Evolutionary conservation across 2,888 invertebrate genomes (phyloP), one percentile per base, ranked within the genome.

Genomic region (Bedellia somnulentella): DNA sequence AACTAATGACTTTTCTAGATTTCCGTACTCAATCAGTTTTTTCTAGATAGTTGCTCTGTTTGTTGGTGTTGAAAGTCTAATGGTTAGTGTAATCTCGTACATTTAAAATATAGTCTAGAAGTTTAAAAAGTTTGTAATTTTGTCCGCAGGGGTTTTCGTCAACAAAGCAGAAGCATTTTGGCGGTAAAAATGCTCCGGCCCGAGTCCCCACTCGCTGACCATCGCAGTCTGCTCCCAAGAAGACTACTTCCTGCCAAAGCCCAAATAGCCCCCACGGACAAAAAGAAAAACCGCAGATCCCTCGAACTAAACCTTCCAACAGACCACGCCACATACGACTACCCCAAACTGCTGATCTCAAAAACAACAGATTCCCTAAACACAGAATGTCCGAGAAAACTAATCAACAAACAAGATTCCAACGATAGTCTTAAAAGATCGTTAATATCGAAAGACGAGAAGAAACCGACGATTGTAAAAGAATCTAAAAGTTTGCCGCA

Each of bases 141-240:
- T n/a, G n/a, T n/a, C n/a, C n/a, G n/a, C n/a, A n/a, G n/a, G n/a
- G n/a, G n/a, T n/a, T n/a, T n/a, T n/a, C n/a, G n/a, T n/a, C n/a
- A n/a, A n/a, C n/a, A n/a, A n/a, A 47, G 60, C 59, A 62, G 66
- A 62, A 56, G 49, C 42, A 42, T 46, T 48, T 45, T 55, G 62
- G 57, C 64, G 64, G 54, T 56, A 52, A 57, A 45, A 45, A 75
- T 75, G 75, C 58, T 75, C 57, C 73, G 75, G 42, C 75, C 75
- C 41, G 75, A 75, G 47, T 75, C 75, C 30, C 73, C 75, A n/a
- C 73, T 75, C 56, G 71, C 75, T 67, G 75, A 75, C 49, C 75
- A 75, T 45, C 71, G 75, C 56, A 73, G 70, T 58, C 59, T 75
- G 35, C 60, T 73, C 37, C 64, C 73, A 32, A 60, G 75, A 36